Evolutionary conservation across 1,140 invertebrate genomes (phyloP).

Genomic region (Drosophila subpulchrella): DNA sequence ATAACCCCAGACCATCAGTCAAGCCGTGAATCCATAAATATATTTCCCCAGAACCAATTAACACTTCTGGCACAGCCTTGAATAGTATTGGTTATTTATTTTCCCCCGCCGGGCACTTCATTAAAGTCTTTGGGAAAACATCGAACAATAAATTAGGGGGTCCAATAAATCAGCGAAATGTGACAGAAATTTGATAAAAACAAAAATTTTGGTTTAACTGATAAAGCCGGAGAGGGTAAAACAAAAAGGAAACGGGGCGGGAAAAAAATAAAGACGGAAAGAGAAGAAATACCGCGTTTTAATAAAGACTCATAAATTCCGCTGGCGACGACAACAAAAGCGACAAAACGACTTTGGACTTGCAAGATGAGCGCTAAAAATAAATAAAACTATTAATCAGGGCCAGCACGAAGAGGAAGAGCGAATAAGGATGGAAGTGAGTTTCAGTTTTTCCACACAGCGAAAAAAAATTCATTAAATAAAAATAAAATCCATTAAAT

Average conservation of each 20-base stretch:
- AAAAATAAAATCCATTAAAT: too few species aligned
- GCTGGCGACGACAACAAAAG: constrained; percentile 63
- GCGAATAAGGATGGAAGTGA: constrained; percentile 26
- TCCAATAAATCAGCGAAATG: constrained; percentile 71
- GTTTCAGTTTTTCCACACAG: constrained; percentile 49
- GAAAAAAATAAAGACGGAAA: constrained; percentile 21
- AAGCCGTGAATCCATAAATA: constrained; percentile 22
- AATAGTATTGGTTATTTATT: constrained; percentile 36
- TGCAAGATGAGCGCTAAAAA: constrained; percentile 81
- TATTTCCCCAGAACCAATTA: constrained; percentile 31
- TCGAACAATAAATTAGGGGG: constrained; percentile 36
- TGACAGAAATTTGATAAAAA: constrained; percentile 80
- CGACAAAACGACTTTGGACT: constrained; percentile 64
- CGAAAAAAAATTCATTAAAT: not conserved
- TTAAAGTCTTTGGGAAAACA: constrained; percentile 51
- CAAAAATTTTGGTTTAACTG: constrained; percentile 53
- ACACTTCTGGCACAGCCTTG: constrained; percentile 30
- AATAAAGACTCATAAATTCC: constrained; percentile 79
- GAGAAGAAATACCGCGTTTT: constrained; percentile 73
- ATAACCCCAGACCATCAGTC: constrained; percentile 4
- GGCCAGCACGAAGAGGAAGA: constrained; percentile 54
- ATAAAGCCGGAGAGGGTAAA: constrained; percentile 52
- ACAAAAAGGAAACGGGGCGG: constrained; percentile 12
- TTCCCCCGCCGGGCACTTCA: constrained; percentile 44
- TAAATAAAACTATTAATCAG: constrained; percentile 83